Evolutionary conservation across 1,140 invertebrate species (phyloP), one percentile per base, ranked within the genome.

Genomic region (Pemphigus obesinymphae): DNA sequence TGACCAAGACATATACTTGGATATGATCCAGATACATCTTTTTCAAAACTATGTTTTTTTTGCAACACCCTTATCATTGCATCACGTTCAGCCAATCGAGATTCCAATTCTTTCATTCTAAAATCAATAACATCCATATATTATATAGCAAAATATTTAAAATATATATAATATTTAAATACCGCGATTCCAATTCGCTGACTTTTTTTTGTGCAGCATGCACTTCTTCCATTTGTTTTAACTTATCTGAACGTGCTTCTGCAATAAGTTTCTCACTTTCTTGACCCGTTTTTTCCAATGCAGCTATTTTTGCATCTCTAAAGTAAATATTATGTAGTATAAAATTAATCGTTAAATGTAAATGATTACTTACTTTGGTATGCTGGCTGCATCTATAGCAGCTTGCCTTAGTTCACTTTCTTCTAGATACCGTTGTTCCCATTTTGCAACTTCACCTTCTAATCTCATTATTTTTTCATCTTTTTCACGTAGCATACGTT

Each of bases 31-130:
- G 87, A 88, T 58, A 89, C 89, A 81, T 91, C 91, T 84, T 92
- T 92, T 82, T 91, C 91, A 17, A 83, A 83, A 2, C 92, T 93
- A 85, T 93, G 93, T 84, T 94, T 93, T 84, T 94, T 93, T 85
- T 96, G 94, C 23, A 96, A 88, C 5, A 96, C 94, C 83, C 92
- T 91, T 83, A 97, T 95, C 93, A 96, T 96, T 0, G 94, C 94
- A 86, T 97, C 94, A 83, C 92, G 91, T 87, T 96, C 95, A 0
- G 93, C 93, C 76, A 96, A 89, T 86, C 95, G 94, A 1, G 94
- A 95, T 87, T 97, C 94, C 58, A 96, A 86, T 87, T 95, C 93
- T 88, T 95, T 95, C 81, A 96, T 90, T 86, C 94, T 95, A 85
- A 8, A 23, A 68, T 55, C 11, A 43, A 83, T 58, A 68, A 55